These are phyloP conservation scores for Musca domestica DNA, from an alignment of 1,140 invertebrate genomes.

Conservation along the genomic window DNA sequence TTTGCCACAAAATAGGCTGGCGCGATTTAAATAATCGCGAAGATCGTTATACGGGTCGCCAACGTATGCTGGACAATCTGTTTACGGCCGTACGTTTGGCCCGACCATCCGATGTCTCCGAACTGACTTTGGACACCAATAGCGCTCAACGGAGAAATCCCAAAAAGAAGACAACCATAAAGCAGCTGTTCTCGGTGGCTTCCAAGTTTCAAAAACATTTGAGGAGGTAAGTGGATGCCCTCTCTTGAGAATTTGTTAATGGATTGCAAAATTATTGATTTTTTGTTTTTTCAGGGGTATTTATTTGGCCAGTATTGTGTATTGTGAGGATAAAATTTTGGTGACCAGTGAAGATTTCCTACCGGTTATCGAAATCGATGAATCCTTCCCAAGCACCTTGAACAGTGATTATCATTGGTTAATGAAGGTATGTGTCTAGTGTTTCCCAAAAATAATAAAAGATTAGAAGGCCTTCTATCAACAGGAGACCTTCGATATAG, in stretches of 20 bases:
- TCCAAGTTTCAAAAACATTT: conserved; percentile 94
- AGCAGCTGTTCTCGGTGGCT: conserved; percentile 89
- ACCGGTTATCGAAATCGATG: conserved; percentile 94
- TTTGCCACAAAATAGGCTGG: conserved; percentile 68
- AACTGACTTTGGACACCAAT: conserved; percentile 59
- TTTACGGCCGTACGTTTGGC: conserved; percentile 68
- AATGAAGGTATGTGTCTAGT: conserved; percentile 79
- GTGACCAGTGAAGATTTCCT: conserved; percentile 95
- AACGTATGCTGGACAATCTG: conserved; percentile 71
- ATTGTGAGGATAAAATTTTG: conserved; percentile 91
- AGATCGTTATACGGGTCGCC: conserved; percentile 64
- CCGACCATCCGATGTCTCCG: conserved; percentile 62
- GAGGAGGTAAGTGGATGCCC: conserved; percentile 63
- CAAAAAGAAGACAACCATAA: conserved; percentile 86
- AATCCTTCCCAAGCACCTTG: conserved; percentile 87
- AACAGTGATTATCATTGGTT: conserved; percentile 96
- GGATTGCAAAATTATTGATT: not conserved
- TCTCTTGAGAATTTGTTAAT: not conserved
- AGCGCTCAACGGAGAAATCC: conserved; percentile 65
- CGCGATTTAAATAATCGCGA: conserved; percentile 70
- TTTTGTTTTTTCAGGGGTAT: conserved; percentile 70
- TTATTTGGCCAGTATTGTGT: conserved; percentile 87
- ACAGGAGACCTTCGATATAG: no score
- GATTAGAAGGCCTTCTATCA: no score
- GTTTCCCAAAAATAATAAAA: no score